Evolutionary conservation across 2,797 vertebrate genomes (phyloP), one percentile per base, ranked within the genome.

Genomic region (Australoheros facetus): DNA sequence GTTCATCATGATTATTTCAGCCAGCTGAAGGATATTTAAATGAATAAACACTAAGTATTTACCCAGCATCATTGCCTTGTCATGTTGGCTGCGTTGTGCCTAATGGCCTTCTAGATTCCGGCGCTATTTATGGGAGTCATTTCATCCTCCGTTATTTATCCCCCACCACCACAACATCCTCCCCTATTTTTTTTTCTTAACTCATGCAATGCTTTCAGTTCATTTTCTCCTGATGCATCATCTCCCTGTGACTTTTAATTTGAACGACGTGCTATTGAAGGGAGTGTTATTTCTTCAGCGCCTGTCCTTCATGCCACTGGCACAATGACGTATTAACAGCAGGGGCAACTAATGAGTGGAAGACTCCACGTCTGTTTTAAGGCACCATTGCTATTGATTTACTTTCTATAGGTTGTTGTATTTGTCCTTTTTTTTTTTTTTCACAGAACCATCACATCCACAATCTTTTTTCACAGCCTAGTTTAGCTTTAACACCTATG

Each of bases 231-330:
- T 78, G 80, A 95, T 90, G 90, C 89, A 89, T 91, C 77, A 72
- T 87, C 83, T 89, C 83, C 84, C 80, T 90, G 94, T 95, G 96
- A 96, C 97, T 98, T 97, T 97, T 98, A 96, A 98, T 98, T 98
- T 95, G 92, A 91, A 91, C 94, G 94, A 94, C 87, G 93, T 95
- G 96, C 95, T 95, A 97, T 97, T 96, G 80, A 95, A 89, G 95
- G 93, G 96, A 95, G 93, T 90, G 95, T 97, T 96, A 97, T 97
- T 96, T 96, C 95, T 95, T 97, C 96, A 96, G 95, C 96, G 96
- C 91, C 95, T 96, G 96, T 96, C 97, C 96, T 97, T 98, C 97
- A 97, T 97, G 96, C 95, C 96, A 95, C 95, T 96, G 96, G 97
- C 96, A 95, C 95, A 95, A 93, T 97, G 96, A 97, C 97, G 95